Evolutionary conservation across 2,888 invertebrate species (phyloP), one percentile per base, ranked within the genome.

Genomic region (Lasioglossum figueresi): DNA sequence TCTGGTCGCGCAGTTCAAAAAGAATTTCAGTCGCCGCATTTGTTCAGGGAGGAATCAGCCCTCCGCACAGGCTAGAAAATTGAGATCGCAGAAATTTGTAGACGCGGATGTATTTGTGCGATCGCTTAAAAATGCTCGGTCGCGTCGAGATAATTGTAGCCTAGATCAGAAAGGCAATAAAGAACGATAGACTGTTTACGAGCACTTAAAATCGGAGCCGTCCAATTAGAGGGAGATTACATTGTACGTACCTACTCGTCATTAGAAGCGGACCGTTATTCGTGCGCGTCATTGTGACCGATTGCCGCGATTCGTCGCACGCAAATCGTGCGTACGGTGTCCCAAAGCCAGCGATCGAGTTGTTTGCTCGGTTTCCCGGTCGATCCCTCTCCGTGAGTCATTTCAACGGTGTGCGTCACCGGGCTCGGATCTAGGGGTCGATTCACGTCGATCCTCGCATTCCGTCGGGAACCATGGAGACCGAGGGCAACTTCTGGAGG

Each of bases 401-500:
- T 85, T 88, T 82, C 63, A 16, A 14, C 68, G 52, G 40, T 66
- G 77, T 70, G 66, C 72, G 56, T 63, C 75, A 37, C 31, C 31
- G 31, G 63, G 63, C 31, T 66, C 40, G 31, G 63, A 66, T n/a
- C 37, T 40, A 31, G 31, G n/a, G 40, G 43, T 37, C 12, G 72
- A 34, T 27, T 31, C 4, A 4, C 37, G 4, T 23, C 37, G 48
- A 52, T 52, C 71, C 40, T 19, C 45, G 45, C 76, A 31, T 31
- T 31, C 31, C 63, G 63, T 63, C 63, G 16, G 19, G 4, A n/a
- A 76, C 68, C n/a, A 92, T 92, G 92, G 90, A 91, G 37, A 87
- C 90, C 79, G 92, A 92, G 34, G 82, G 88, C 37, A 93, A 91
- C 66, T 91, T 93, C 82, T 93, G 92, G 89, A 92, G 88, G 37